Evolutionary conservation across 2,888 invertebrate species (phyloP).

Genomic region (Diadromus collaris): DNA sequence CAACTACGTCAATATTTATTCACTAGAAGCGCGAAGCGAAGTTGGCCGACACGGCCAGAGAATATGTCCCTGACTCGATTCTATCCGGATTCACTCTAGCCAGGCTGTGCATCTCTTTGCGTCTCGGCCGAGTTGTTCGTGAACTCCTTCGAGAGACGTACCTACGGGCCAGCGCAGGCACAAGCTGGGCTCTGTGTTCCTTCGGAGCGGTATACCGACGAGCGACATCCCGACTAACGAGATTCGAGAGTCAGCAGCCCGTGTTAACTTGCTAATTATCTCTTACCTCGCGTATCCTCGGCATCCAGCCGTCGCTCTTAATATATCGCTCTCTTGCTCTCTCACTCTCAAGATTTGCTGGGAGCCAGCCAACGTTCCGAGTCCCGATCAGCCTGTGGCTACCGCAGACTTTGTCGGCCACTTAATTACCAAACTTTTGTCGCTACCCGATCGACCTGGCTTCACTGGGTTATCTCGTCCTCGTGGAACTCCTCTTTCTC

Average conservation of each 20-base stretch:
- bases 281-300: constrained; percentile 48
- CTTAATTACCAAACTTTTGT: constrained; percentile 74
- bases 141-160: not conserved
- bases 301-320: constrained; percentile 28
- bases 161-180: not conserved
- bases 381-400: constrained; percentile 48
- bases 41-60: not conserved
- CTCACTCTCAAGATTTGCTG: constrained; percentile 40
- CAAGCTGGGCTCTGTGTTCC: not conserved
- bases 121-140: not conserved
- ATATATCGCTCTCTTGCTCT: too few relatives aligned
- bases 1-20: constrained; percentile 64
- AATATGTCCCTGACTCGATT: constrained; percentile 5
- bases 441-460: constrained; percentile 66
- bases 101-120: not conserved
- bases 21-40: constrained; percentile 38
- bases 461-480: constrained; percentile 2
- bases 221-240: constrained; percentile 63
- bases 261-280: constrained; percentile 74
- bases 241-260: constrained; percentile 67
- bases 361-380: constrained; percentile 25
- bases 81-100: constrained; percentile 6
- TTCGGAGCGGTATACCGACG: constrained; percentile 18
- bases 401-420: constrained; percentile 64
- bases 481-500: not conserved